These are phyloP conservation scores for Clarias platycephalus DNA, from an alignment of 2,797 vertebrate genomes.

Conservation along the genomic window DNA sequence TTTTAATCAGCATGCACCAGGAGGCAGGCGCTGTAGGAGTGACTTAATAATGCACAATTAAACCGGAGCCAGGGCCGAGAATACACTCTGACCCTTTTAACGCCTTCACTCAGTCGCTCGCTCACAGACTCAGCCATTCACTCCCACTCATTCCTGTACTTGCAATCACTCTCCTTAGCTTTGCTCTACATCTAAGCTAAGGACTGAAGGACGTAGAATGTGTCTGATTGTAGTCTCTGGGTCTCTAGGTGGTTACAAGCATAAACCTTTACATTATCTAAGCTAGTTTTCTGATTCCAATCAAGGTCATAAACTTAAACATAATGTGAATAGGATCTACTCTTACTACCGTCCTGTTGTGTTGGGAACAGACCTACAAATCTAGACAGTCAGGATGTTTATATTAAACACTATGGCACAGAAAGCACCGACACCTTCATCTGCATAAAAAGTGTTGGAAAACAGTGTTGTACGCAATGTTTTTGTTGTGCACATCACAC, in stretches of 20 bases:
- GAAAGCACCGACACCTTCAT: background rate
- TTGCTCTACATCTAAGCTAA: background rate
- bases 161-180: conserved; percentile 15
- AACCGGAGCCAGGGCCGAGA: conserved; percentile 54
- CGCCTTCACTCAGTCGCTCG: conserved; percentile 37
- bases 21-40: conserved; percentile 58
- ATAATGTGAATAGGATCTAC: background rate
- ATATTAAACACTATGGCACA: background rate
- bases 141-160: conserved; percentile 35
- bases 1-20: conserved; percentile 62
- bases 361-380: background rate
- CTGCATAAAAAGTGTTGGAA: background rate
- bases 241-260: background rate
- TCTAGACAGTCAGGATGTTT: background rate
- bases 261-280: background rate
- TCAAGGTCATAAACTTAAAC: background rate
- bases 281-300: background rate
- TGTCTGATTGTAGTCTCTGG: background rate
- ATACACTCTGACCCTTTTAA: conserved; percentile 46
- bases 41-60: conserved; percentile 64
- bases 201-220: background rate
- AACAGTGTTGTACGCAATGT: background rate
- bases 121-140: conserved; percentile 39
- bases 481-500: background rate
- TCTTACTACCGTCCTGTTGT: background rate